Percentiles rank a stretch among this genome's conserved stretches.
Conservation (phyloP, 2,797 vertebrate species). For the Gallinago stenura region DNA sequence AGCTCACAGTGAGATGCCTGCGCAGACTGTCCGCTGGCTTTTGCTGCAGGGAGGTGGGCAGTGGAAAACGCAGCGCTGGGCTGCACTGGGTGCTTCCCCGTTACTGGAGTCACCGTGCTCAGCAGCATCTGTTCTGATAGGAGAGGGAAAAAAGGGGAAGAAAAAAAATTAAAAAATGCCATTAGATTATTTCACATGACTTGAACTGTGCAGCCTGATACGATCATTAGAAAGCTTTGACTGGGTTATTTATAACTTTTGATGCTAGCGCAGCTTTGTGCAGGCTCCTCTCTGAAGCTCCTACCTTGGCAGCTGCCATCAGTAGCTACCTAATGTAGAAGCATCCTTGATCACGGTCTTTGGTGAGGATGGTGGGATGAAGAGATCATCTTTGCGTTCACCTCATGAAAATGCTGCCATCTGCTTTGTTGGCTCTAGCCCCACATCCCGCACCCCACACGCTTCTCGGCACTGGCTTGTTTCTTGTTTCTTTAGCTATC, state of each 20-base stretch:
- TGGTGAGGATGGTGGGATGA: background rate
- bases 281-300: background rate
- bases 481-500: background rate
- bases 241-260: slow-evolving; percentile 16
- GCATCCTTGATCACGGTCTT: accelerated
- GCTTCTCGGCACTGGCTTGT: accelerated
- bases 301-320: background rate
- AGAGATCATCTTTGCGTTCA: background rate
- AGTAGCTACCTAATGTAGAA: accelerated
- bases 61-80: accelerated
- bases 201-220: slow-evolving; percentile 8
- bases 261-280: background rate
- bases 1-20: background rate
- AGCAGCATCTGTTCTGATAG: background rate
- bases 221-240: background rate
- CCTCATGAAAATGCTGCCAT: accelerated
- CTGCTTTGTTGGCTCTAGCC: background rate
- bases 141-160: background rate
- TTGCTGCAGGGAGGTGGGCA: background rate
- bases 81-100: background rate
- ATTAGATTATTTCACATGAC: background rate
- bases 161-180: background rate
- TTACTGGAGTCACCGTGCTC: background rate
- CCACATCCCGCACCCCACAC: accelerated
- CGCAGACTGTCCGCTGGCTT: background rate